Percentiles rank a stretch among this genome's conserved stretches.
phyloP scores from a whole-genome alignment of 2,797 vertebrate species.

The Enteromius radiatus region DNA sequence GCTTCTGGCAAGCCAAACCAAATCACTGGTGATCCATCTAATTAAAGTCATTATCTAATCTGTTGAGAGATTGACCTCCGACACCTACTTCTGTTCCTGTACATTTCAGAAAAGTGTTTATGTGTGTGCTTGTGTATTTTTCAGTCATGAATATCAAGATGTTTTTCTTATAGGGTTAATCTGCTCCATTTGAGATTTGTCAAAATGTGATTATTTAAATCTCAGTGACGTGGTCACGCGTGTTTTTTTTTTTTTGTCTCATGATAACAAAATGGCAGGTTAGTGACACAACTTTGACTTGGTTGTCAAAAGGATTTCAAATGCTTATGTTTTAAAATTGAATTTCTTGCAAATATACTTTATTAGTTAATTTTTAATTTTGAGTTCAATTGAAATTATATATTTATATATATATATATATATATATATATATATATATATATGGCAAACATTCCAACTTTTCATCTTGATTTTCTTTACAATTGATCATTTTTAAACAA shows the following conservation, averaged over 20 bases:
- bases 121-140: background rate
- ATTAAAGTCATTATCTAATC: constrained; percentile 39
- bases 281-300: background rate
- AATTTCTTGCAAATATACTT: background rate
- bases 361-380: background rate
- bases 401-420: no score
- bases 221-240: background rate
- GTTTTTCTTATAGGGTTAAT: background rate
- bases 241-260: constrained; percentile 13
- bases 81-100: constrained; percentile 8
- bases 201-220: background rate
- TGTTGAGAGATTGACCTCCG: constrained; percentile 24
- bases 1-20: constrained; percentile 18
- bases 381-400: background rate
- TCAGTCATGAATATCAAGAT: background rate
- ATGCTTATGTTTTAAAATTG: background rate
- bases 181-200: background rate
- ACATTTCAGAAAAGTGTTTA: background rate
- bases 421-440: no score
- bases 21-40: constrained; percentile 29
- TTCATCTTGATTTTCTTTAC: background rate
- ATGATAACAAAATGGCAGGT: background rate
- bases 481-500: background rate
- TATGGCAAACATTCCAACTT: background rate
- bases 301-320: background rate